These are phyloP conservation scores for Percopsis transmontana DNA, from an alignment of 2,113 vertebrate genomes.

Conservation along the genomic window DNA sequence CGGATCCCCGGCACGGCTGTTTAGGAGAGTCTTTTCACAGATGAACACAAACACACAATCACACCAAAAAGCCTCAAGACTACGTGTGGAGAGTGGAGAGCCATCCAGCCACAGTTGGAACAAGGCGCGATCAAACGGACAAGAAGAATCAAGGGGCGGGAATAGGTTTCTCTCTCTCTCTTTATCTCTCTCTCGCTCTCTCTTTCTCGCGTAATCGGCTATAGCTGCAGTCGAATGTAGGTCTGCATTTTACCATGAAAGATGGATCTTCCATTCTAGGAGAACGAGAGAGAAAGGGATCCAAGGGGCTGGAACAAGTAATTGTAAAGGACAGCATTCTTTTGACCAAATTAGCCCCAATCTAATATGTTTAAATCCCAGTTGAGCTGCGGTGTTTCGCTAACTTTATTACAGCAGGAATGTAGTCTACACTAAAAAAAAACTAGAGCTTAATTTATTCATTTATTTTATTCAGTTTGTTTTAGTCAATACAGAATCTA, in stretches of 20 bases:
- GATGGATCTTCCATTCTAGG: not conserved
- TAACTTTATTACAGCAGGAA: constrained; percentile 46
- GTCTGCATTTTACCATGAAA: too few relatives aligned
- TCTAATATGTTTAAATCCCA: constrained; percentile 3
- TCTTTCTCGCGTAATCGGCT: too few relatives aligned
- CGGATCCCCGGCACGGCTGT: constrained; percentile 8
- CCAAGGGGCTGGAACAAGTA: not conserved
- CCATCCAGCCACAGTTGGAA: constrained; percentile 72
- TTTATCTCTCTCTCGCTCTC: constrained; percentile 11
- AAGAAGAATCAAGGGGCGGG: constrained; percentile 45
- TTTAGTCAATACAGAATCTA: not conserved
- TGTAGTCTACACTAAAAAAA: too few relatives aligned
- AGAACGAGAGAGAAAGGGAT: constrained; percentile 5
- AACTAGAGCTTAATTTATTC: too few relatives aligned
- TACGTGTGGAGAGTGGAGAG: constrained; percentile 22
- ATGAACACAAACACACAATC: constrained; percentile 11
- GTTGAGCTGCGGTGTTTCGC: constrained; percentile 18
- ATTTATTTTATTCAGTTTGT: too few relatives aligned
- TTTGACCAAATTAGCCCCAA: constrained; percentile 18
- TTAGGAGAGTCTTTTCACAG: not conserved
- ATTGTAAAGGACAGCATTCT: constrained; percentile 8
- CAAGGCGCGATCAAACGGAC: constrained; percentile 30
- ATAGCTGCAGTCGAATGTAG: too few relatives aligned
- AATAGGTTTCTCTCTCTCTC: constrained; percentile 26
- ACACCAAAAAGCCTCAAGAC: constrained; percentile 31